Percentiles rank a stretch among this genome's conserved stretches.
Evolutionary conservation across 2,888 invertebrate species (phyloP).

Genomic region (Ctena decussata): DNA sequence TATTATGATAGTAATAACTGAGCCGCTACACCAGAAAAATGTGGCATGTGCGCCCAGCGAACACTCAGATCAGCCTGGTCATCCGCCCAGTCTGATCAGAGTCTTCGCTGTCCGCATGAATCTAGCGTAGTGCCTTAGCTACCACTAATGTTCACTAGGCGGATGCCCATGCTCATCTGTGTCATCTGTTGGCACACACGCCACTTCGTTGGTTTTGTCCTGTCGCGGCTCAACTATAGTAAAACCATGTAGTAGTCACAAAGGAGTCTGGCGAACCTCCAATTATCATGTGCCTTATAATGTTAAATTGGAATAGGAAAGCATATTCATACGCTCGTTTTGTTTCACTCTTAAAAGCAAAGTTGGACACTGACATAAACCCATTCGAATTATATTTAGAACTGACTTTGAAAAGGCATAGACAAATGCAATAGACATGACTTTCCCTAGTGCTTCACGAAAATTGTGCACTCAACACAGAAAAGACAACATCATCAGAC

Average conservation of each 20-base stretch:
- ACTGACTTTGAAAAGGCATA: constrained; percentile 8
- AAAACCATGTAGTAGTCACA: neutral
- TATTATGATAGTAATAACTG: neutral
- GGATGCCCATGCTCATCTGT: too few species aligned
- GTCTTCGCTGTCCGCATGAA: too few species aligned
- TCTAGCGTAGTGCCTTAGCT: too few species aligned
- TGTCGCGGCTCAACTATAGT: too few species aligned
- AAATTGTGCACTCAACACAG: constrained; percentile 17
- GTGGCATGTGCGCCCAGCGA: too few species aligned
- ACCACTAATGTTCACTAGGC: too few species aligned
- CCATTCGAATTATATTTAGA: neutral
- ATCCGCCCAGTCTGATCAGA: too few species aligned
- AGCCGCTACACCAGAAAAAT: too few species aligned
- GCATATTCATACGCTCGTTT: neutral
- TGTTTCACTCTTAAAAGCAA: neutral
- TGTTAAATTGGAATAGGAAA: neutral
- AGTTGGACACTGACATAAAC: neutral
- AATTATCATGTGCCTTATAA: neutral
- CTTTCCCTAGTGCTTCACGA: constrained; percentile 3
- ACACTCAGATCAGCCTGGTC: too few species aligned
- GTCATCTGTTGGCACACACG: too few species aligned
- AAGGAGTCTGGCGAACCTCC: neutral
- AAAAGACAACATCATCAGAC: neutral
- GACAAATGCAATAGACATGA: constrained; percentile 16
- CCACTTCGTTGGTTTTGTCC: too few species aligned